Percentiles rank a stretch among this genome's conserved stretches.
phyloP scores from a whole-genome alignment of 2,888 invertebrate species.

The Clanis bilineata region DNA sequence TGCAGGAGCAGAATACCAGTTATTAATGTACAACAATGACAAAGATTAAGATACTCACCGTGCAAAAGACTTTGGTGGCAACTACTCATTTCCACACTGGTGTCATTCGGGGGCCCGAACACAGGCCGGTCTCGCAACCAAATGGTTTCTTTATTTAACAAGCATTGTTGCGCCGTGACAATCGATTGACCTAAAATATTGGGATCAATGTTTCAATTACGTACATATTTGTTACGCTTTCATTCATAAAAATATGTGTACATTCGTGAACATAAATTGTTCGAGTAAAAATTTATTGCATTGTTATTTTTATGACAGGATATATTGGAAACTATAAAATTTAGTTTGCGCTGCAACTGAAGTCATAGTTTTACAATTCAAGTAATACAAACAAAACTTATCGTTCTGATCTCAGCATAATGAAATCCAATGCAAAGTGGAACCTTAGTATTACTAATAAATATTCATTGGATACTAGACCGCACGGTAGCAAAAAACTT shows the following conservation, averaged over 20 bases:
- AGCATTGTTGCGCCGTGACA: conserved; percentile 76
- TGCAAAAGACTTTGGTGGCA: conserved; percentile 76
- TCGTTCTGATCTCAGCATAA: conserved; percentile 4
- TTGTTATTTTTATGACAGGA: not conserved
- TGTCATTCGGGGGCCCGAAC: conserved; percentile 65
- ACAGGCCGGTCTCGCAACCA: conserved; percentile 75
- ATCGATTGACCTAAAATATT: conserved; percentile 74
- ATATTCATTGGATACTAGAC: conserved; percentile 1
- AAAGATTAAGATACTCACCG: conserved; percentile 48
- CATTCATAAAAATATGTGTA: conserved; percentile 7
- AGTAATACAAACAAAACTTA: not conserved
- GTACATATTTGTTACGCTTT: conserved; percentile 23
- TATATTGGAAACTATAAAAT: not conserved
- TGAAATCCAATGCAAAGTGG: not conserved
- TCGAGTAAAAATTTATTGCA: not conserved
- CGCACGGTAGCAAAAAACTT: not conserved
- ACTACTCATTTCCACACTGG: conserved; percentile 62
- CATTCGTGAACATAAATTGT: not conserved
- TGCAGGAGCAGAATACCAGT: no score
- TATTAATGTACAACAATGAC: no score
- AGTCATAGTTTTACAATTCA: not conserved
- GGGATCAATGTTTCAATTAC: conserved; percentile 58
- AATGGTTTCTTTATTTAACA: conserved; percentile 79
- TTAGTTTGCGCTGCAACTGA: not conserved
- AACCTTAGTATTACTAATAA: not conserved